These are phyloP conservation scores for Mus musculus DNA, from an alignment of 2,113 vertebrate genomes.

Conservation along the genomic window GRCm39 chr19:7438501-7439000, in stretches of 20 bases:
- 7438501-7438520: constrained; percentile 63
- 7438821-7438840: background rate
- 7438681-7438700: background rate
- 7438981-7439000: no score
- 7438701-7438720: background rate
- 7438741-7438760: background rate
- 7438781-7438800: background rate
- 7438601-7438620: constrained; percentile 58
- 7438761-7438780: background rate
- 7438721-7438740: background rate
- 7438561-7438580: constrained; percentile 35
- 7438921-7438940: no score
- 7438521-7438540: constrained; percentile 37
- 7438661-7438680: background rate
- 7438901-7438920: background rate
- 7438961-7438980: no score
- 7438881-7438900: background rate
- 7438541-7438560: constrained; percentile 60
- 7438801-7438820: background rate
- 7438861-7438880: background rate
- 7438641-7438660: background rate
- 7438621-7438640: constrained; percentile 54
- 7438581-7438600: constrained; percentile 33
- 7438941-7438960: no score
- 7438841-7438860: background rate